These are phyloP conservation scores for Caenorhabditis briggsae DNA, from an alignment of 1,140 invertebrate genomes.

Conservation along the genomic window DNA sequence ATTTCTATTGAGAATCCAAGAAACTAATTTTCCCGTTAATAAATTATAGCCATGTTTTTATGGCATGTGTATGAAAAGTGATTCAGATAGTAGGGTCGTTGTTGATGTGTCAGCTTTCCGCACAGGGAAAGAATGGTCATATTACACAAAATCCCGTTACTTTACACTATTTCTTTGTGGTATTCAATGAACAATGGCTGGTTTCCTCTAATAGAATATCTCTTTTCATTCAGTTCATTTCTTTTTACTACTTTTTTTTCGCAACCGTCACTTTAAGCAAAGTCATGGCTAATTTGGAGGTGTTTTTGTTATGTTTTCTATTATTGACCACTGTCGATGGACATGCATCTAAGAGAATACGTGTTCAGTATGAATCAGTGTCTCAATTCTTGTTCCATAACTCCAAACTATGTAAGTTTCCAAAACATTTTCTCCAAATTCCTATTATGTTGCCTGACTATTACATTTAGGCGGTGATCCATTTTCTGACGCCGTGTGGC, in stretches of 20 bases:
- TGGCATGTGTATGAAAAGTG: too few relatives aligned
- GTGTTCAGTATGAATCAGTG: conserved; percentile 19
- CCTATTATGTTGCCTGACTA: too few relatives aligned
- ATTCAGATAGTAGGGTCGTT: neutral
- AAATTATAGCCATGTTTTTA: too few relatives aligned
- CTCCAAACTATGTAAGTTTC: conserved; percentile 40
- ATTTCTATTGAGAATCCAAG: neutral
- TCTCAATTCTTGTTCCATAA: conserved; percentile 45
- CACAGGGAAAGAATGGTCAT: neutral
- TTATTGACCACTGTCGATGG: neutral
- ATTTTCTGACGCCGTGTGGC: conserved; percentile 63
- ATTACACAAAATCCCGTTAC: conserved; percentile 46
- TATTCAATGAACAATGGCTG: conserved; percentile 48
- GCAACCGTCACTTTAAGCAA: neutral
- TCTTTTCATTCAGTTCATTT: neutral
- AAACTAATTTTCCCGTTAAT: neutral
- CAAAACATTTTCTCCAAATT: neutral
- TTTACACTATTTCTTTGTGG: conserved; percentile 21
- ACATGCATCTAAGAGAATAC: neutral
- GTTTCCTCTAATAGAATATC: neutral
- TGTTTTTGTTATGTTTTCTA: neutral
- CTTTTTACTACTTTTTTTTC: neutral
- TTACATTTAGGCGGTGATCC: conserved; percentile 56
- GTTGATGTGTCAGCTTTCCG: conserved; percentile 29
- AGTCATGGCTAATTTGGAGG: neutral